Evolutionary conservation across 1,140 invertebrate species (phyloP), one percentile per base, ranked within the genome.

Genomic region (Rhagoletis pomonella): DNA sequence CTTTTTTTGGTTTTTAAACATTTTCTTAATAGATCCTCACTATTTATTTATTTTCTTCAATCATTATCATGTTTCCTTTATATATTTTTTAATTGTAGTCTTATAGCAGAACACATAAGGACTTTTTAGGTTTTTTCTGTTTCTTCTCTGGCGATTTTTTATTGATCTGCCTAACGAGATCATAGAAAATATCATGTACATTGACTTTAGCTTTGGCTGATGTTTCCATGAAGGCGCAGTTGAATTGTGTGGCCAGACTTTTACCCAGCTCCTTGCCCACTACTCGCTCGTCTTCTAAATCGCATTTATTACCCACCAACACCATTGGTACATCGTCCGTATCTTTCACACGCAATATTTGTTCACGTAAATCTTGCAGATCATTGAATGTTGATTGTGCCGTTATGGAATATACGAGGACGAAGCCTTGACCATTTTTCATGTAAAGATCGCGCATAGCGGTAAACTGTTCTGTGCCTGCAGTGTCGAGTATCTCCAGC

Each of bases 371-470:
- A 94, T 99, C 99, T 94, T 99, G 98, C 89, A 99, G 95, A 95
- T 99, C 99, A 94, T 99, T 99, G 95, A 99, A 99, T 88, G 99
- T 99, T 88, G 99, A 99, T 94, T 99, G 99, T 93, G 99, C 98
- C 89, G 98, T 99, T 94, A 99, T 99, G 88, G 98, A 99, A 94
- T 99, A 99, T 62, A 99, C 99, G 90, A 99, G 95, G 87, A 99
- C 97, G 94, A 99, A 99, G 88, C 99, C 99, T 94, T 99, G 98
- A 12, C 99, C 99, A 94, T 99, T 99, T 94, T 99, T 99, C 97
- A 99, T 99, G 94, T 99, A 99, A 90, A 99, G 95, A 95, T 99
- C 99, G 92, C 99, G 96, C 99, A 99, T 99, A 88, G 99, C 98
- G 91, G 99, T 99, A 94, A 99, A 99, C 96, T 99, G 99, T 96